Evolutionary conservation across 2,797 vertebrate genomes (phyloP).

Genomic region (Danio kyathit): DNA sequence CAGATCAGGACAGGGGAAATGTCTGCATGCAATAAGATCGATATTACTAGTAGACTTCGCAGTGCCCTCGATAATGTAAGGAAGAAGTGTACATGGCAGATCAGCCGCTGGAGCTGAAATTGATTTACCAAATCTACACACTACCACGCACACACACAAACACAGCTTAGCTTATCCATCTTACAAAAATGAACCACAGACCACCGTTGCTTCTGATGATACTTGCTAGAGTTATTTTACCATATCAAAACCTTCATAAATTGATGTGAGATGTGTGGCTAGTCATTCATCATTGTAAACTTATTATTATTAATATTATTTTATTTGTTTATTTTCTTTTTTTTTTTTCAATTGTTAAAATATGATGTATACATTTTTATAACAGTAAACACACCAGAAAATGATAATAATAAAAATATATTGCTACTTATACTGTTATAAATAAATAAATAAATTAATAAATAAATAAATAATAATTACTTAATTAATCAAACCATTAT

Average conservation of each 20-base stretch:
- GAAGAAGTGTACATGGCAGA: neutral
- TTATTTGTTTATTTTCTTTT: no score
- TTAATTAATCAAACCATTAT: no score
- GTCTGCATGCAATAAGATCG: conserved; percentile 16
- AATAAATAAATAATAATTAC: no score
- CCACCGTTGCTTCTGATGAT: neutral
- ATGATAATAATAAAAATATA: no score
- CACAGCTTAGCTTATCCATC: neutral
- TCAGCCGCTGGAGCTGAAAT: neutral
- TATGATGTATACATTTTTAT: no score
- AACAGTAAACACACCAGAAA: no score
- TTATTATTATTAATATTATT: no score
- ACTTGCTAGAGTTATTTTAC: neutral
- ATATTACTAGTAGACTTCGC: conserved; percentile 3
- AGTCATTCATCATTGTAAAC: no score
- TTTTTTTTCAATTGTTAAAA: no score
- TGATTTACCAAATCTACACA: conserved; percentile 8
- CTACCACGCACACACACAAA: conserved; percentile 8
- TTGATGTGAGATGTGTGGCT: neutral
- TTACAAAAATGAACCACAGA: neutral
- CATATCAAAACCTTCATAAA: neutral
- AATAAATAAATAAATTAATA: no score
- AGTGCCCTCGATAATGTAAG: neutral
- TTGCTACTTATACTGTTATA: no score
- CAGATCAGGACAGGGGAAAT: neutral